Base-by-base conservation (phyloP, 2,113 vertebrate species). In the Lanius ludovicianus region DNA sequence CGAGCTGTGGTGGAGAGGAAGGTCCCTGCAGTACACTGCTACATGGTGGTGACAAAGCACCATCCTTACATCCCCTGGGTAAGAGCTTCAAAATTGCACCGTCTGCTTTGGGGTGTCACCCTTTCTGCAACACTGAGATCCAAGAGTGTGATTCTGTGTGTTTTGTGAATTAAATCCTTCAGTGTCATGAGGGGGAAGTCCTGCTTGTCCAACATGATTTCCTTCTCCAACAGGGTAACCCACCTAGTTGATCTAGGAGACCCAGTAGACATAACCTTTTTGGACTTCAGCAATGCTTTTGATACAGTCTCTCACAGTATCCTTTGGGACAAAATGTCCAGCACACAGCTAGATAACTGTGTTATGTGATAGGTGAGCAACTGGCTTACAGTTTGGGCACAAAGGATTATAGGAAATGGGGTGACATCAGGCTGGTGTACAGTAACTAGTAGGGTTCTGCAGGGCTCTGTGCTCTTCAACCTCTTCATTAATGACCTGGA, bases 381-480 rank as follows among this genome's bases (percentile, higher is more conserved):
- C 25, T 50, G 44, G 50, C 59, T 42, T 17, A 13, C 0, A 0
- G 27, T 15, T 28, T 0, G 0, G 22, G 25, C 59, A 65, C 25
- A 57, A 49, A 57, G 25, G 37, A 11, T 73, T 50, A 19, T 10
- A 73, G 42, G 16, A 25, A 56, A 35, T 27, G 25, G 17, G 14
- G 42, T 64, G 25, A 49, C 42, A 27, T 8, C 25, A 71, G 49
- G 17, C 25, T 71, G 56, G 41, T 56, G 42, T 31, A 35, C 59
- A 11, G 25, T 25, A 35, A 49, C 57, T 5, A 12, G 9, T 64
- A 35, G n/a, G 25, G 31, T 10, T 62, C 39, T 60, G 28, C 15
- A 6, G 4, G 33, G 23, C 47, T 37, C 39, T 33, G 33, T 46
- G 56, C 33, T 60, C 64, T 46, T 69, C 46, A 69, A 37, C 15